Percentiles rank a stretch among this genome's conserved stretches.
These are phyloP conservation scores for Mythimna vitellina DNA, from an alignment of 2,888 invertebrate genomes.

Conservation along the genomic window DNA sequence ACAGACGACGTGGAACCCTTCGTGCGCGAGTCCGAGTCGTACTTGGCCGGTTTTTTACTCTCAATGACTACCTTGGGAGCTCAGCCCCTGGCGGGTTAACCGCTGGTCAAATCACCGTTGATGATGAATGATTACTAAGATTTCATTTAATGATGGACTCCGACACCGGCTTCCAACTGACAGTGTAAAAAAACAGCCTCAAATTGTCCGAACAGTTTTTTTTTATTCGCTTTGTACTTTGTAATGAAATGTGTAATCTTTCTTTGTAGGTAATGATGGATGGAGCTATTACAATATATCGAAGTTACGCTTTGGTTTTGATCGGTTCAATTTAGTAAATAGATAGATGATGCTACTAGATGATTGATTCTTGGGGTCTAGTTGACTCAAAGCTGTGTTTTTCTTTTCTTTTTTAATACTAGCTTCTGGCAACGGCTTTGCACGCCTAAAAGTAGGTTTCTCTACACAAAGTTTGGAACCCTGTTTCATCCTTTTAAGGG, in stretches of 20 bases:
- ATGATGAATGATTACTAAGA: slow-evolving; percentile 89
- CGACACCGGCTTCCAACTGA: slow-evolving; percentile 80
- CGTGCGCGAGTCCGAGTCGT: no score
- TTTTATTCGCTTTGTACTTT: slow-evolving; percentile 67
- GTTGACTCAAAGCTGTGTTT: background rate
- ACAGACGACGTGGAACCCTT: no score
- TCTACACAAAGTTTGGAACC: no score
- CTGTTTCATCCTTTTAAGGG: no score
- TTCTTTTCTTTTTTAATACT: background rate
- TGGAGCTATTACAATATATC: slow-evolving; percentile 64
- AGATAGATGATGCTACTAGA: slow-evolving; percentile 45
- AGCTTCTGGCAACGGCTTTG: no score
- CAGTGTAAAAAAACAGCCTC: slow-evolving; percentile 76
- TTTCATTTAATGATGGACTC: slow-evolving; percentile 86
- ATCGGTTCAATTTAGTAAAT: slow-evolving; percentile 62
- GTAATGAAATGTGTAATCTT: slow-evolving; percentile 82
- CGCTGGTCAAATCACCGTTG: slow-evolving; percentile 84
- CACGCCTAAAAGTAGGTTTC: no score
- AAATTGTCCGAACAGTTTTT: slow-evolving; percentile 67
- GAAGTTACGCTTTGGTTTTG: slow-evolving; percentile 63
- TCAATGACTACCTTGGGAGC: slow-evolving; percentile 81
- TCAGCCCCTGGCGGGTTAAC: slow-evolving; percentile 80
- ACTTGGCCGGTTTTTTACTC: slow-evolving; percentile 58
- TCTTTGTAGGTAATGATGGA: slow-evolving; percentile 71
- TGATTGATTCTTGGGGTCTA: slow-evolving; percentile 49